Conservation (phyloP, 1,140 invertebrate genomes). For the Frieseomelitta varia region DNA sequence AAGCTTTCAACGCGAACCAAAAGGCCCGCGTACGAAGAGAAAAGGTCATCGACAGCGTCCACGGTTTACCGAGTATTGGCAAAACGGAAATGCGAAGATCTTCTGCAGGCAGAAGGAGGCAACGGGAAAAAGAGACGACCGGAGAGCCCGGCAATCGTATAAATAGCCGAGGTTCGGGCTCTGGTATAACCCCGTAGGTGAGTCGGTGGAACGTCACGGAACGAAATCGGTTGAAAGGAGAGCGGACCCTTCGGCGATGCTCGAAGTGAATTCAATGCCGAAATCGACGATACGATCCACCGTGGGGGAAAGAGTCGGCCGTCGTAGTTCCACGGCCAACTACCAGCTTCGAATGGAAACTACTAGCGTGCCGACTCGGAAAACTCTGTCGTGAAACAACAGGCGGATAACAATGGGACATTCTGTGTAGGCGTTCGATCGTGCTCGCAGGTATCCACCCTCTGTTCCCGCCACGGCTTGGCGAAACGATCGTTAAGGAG, state of each 20-base stretch:
- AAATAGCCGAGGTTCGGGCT: constrained; percentile 38
- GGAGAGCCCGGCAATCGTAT: constrained; percentile 4
- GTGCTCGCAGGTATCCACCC: neutral
- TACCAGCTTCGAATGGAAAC: constrained; percentile 48
- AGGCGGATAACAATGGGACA: constrained; percentile 48
- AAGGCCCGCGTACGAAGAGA: neutral
- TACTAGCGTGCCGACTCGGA: constrained; percentile 4
- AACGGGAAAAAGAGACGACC: neutral
- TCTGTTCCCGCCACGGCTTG: no score
- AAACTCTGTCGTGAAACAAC: constrained; percentile 51
- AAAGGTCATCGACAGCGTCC: neutral
- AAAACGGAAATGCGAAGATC: constrained; percentile 41
- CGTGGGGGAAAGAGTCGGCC: constrained; percentile 54
- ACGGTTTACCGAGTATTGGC: neutral
- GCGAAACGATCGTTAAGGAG: neutral
- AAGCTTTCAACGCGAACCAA: no score
- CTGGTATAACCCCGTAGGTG: constrained; percentile 23
- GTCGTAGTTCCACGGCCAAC: constrained; percentile 45
- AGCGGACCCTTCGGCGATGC: constrained; percentile 50
- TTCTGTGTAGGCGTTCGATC: constrained; percentile 49
- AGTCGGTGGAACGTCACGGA: constrained; percentile 46
- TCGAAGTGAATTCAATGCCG: constrained; percentile 55
- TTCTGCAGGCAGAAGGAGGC: neutral
- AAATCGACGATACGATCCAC: constrained; percentile 67
- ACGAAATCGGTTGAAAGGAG: constrained; percentile 56